Evolutionary conservation across 2,797 vertebrate genomes (phyloP), one percentile per base, ranked within the genome.

Genomic region (Tympanoctomys barrerae): DNA sequence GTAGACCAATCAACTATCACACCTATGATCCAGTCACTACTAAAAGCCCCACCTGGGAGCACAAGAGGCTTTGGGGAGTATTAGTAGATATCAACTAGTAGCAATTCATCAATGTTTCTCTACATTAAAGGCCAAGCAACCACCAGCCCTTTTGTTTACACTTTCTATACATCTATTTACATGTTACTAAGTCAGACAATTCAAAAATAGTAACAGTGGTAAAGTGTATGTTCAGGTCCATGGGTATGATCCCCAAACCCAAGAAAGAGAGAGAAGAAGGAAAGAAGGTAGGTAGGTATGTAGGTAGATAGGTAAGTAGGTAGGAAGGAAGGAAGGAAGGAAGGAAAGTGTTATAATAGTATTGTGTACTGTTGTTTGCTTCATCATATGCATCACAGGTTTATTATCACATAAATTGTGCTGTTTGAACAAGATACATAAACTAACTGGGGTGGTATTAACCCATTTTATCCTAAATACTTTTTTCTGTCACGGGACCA

Each of bases 401-500:
- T 70, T 73, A 39, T 54, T 68, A 85, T 84, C 36, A 92, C 19
- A 42, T 70, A 95, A 87, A 94, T 6, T 80, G 62, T 93, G n/a
- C 52, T 79, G 70, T 73, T 64, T 95, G 64, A 92, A 52, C 75
- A 70, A 75, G 64, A 85, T 33, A 82, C 11, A 39, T 36, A 22
- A 88, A 95, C 78, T 73, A 90, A 36, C 39, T 91, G 18, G 49
- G 36, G 13, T 70, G 59, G 24, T 49, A 66, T 79, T 85, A 68
- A 71, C 36, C 54, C 81, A 73, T 92, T 54, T 87, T 90, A 90
- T 52, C 28, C 21, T 33, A 73, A 80, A 33, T 13, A 80, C 24
- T 92, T 66, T 5, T 80, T 42, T 39, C 8, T 62, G 46, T 13
- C 85, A 83, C 5, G 54, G 19, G 49, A 71, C 18, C 8, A 87